A percentile compares a stretch with the other conserved stretches of the same genome.
phyloP scores from a whole-genome alignment of 2,113 vertebrate species.

The Sorex araneus region DNA sequence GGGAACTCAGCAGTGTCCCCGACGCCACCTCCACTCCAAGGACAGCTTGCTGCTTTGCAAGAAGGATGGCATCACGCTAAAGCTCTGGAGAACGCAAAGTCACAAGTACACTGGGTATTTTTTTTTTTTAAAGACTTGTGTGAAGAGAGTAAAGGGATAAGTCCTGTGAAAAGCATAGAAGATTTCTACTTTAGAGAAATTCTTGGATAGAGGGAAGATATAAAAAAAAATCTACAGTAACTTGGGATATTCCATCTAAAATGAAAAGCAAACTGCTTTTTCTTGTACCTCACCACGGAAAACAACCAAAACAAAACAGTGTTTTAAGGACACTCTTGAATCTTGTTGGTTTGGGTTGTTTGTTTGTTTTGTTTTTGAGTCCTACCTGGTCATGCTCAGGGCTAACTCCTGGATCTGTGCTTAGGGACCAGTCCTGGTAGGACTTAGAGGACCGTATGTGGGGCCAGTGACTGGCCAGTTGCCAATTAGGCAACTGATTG shows the following conservation, averaged over 20 bases:
- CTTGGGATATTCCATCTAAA: neutral
- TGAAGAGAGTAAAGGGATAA: conserved; percentile 22
- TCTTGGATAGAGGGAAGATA: neutral
- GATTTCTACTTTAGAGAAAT: conserved; percentile 28
- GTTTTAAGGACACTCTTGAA: neutral
- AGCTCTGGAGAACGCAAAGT: conserved; percentile 19
- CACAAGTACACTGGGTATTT: neutral
- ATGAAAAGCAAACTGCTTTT: conserved; percentile 42
- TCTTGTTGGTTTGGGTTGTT: too few relatives aligned
- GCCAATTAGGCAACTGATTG: too few relatives aligned
- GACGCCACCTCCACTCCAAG: conserved; percentile 16
- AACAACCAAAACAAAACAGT: conserved; percentile 27
- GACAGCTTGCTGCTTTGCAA: conserved; percentile 22
- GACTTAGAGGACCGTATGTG: too few relatives aligned
- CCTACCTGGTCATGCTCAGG: too few relatives aligned
- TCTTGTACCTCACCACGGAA: neutral
- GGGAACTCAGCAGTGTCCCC: conserved; percentile 26
- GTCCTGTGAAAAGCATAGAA: conserved; percentile 4
- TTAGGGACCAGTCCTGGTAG: too few relatives aligned
- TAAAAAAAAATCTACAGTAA: neutral
- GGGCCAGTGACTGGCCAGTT: too few relatives aligned
- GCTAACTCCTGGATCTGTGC: too few relatives aligned
- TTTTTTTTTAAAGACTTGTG: neutral
- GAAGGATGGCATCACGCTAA: neutral
- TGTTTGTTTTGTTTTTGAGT: too few relatives aligned